These are phyloP conservation scores for Drosophila kepulauana DNA, from an alignment of 1,140 invertebrate species.

Conservation along the genomic window DNA sequence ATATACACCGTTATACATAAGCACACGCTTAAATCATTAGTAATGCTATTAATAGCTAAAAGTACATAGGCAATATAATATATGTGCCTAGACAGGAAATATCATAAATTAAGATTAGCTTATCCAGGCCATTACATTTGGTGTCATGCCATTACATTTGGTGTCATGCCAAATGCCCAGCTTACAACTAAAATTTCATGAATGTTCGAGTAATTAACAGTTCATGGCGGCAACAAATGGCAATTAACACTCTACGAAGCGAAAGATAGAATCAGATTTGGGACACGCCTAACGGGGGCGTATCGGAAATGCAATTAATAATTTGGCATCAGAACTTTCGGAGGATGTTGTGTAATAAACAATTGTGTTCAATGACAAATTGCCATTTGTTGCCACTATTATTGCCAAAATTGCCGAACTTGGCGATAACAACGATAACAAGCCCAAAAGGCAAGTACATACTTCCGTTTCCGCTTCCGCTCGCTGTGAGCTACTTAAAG, in stretches of 20 bases:
- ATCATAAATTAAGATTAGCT: constrained; percentile 32
- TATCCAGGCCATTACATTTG: constrained; percentile 35
- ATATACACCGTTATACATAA: background rate
- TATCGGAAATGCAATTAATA: constrained; percentile 78
- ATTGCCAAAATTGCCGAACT: background rate
- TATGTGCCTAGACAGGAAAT: constrained; percentile 1
- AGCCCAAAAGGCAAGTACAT: constrained; percentile 13
- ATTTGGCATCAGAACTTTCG: constrained; percentile 36
- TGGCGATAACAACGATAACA: constrained; percentile 57
- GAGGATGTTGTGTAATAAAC: constrained; percentile 47
- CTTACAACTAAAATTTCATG: constrained; percentile 59
- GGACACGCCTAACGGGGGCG: constrained; percentile 7
- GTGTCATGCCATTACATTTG: constrained; percentile 31
- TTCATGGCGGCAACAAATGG: constrained; percentile 68
- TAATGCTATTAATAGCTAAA: constrained; percentile 23
- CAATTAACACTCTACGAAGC: constrained; percentile 63
- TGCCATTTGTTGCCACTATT: constrained; percentile 48
- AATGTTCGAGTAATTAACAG: constrained; percentile 69
- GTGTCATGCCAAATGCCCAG: constrained; percentile 24
- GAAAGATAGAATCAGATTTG: background rate
- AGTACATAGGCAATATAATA: background rate
- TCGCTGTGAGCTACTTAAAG: background rate
- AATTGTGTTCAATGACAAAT: constrained; percentile 71
- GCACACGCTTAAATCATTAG: constrained; percentile 1
- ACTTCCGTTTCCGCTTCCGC: constrained; percentile 50